Conservation (phyloP, 2,797 vertebrate genomes). For the Cephalopachus bancanus region DNA sequence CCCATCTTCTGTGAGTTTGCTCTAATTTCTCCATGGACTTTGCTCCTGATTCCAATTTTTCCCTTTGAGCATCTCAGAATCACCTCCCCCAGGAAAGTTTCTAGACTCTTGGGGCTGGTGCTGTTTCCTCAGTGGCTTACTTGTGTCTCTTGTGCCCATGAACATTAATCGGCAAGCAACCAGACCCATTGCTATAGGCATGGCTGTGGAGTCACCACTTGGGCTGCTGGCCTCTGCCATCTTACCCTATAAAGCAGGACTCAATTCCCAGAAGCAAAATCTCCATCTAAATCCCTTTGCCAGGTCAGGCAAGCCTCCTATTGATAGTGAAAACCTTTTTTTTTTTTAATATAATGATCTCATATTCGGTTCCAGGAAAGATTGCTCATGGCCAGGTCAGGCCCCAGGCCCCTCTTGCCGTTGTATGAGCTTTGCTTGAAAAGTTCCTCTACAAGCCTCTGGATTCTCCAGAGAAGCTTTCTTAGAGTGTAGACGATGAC, state of each 20-base stretch:
- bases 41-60: constrained; percentile 26
- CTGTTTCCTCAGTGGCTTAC: constrained; percentile 65
- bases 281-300: constrained; percentile 74
- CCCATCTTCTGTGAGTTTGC: not conserved
- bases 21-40: constrained; percentile 15
- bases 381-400: constrained; percentile 74
- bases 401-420: constrained; percentile 59
- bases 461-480: constrained; percentile 65
- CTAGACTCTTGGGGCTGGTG: constrained; percentile 44
- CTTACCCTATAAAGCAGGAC: constrained; percentile 61
- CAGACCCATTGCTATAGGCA: not conserved
- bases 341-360: constrained; percentile 65
- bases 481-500: constrained; percentile 24
- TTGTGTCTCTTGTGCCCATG: constrained; percentile 6
- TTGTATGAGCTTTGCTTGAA: constrained; percentile 60
- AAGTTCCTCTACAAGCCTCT: constrained; percentile 19
- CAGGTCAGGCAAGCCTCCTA: constrained; percentile 71
- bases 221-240: constrained; percentile 47
- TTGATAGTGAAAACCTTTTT: constrained; percentile 80
- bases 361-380: constrained; percentile 69
- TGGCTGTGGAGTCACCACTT: not conserved
- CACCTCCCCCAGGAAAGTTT: constrained; percentile 46
- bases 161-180: constrained; percentile 68
- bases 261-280: constrained; percentile 72
- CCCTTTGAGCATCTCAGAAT: not conserved